These are phyloP conservation scores for Darwinula stevensoni DNA, from an alignment of 2,888 invertebrate species.

Conservation along the genomic window DNA sequence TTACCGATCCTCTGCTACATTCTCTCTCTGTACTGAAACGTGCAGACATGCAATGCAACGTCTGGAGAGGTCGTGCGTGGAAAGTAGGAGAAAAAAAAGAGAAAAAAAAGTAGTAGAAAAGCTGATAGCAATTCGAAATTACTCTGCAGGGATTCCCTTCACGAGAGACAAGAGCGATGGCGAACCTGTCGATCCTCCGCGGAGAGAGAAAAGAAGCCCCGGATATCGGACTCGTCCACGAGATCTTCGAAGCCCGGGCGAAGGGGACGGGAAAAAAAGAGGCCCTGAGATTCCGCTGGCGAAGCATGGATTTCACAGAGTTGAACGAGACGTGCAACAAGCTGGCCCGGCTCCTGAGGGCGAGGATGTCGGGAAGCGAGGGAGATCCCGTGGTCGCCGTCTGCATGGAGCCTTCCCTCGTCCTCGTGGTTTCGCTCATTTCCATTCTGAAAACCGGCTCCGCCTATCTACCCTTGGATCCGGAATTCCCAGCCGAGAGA, in stretches of 20 bases:
- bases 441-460: slow-evolving; percentile 52
- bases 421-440: slow-evolving; percentile 30
- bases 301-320: slow-evolving; percentile 4
- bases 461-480: slow-evolving; percentile 54
- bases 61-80: no score
- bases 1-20: no score
- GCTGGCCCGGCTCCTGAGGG: slow-evolving; percentile 6
- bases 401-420: slow-evolving; percentile 43
- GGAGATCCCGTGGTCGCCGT: slow-evolving; percentile 43
- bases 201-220: no score
- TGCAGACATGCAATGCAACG: no score
- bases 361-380: slow-evolving; percentile 24
- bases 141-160: no score
- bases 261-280: not conserved
- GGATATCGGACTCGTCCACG: slow-evolving; percentile 1
- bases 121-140: no score
- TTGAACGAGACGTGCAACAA: slow-evolving; percentile 6
- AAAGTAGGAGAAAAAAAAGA: no score
- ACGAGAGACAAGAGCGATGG: no score
- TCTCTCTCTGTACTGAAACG: no score
- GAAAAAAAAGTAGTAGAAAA: no score
- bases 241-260: slow-evolving; percentile 3
- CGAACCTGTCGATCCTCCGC: no score
- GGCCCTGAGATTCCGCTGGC: slow-evolving; percentile 3
- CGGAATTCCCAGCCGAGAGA: slow-evolving; percentile 33